phyloP scores from a whole-genome alignment of 2,797 vertebrate species.

The Taeniopygia guttata region DNA sequence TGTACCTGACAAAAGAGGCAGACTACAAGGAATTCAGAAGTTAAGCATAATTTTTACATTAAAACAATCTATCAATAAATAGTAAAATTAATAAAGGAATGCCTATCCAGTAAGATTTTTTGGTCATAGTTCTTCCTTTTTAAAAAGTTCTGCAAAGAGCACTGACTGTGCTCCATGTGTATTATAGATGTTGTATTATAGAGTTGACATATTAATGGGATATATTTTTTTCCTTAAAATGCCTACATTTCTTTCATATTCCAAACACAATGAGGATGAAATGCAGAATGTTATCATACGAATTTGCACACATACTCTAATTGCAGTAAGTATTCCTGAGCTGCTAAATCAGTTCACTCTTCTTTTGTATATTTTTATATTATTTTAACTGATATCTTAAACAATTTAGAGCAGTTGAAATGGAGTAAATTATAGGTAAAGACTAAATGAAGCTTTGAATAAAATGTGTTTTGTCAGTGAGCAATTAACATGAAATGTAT shows the following conservation, averaged over 20 bases:
- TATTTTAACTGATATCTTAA: neutral
- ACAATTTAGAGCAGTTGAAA: neutral
- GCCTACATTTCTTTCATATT: neutral
- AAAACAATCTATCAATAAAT: neutral
- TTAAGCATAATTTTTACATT: neutral
- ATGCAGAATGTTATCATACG: neutral
- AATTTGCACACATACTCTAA: neutral
- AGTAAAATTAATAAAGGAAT: neutral
- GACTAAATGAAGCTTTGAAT: neutral
- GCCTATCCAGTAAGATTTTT: neutral
- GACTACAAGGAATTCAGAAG: neutral
- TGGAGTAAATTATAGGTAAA: neutral
- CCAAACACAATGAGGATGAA: neutral
- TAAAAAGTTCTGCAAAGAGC: neutral
- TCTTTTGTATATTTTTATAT: neutral
- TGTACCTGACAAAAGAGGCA: neutral
- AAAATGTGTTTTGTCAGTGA: neutral
- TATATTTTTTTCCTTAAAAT: neutral
- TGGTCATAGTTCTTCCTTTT: neutral
- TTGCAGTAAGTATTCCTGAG: neutral
- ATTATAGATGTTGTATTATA: neutral
- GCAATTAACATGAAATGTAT: neutral
- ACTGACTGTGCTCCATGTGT: neutral
- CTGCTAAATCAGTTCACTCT: neutral
- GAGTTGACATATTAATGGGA: neutral